Evolutionary conservation across 1,140 invertebrate genomes (phyloP), one percentile per base, ranked within the genome.

Genomic region (Capitella teleta): DNA sequence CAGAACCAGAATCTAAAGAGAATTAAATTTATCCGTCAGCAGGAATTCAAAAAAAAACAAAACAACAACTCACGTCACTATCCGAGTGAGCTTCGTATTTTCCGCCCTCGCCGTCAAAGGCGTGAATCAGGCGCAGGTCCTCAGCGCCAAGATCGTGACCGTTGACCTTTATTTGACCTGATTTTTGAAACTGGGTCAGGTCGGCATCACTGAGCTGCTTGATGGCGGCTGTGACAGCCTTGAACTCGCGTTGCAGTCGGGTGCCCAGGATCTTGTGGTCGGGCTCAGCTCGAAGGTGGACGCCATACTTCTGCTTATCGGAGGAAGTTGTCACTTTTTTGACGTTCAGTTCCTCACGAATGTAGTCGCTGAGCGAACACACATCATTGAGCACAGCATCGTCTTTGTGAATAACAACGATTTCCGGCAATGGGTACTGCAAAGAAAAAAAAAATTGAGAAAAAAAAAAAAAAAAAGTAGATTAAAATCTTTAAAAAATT

Each of bases 321-420:
- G 80, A 83, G 12, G 90, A 93, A 0, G 90, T 76, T 0, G 83
- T 87, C n/a, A 99, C 67, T 57, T 80, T 81, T 47, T 82, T 82
- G 0, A 99, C 83, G 73, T 99, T 99, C 53, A 98, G 77, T 76
- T 98, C 96, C 64, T 91, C 86, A 1, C 88, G 63, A 56, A 98
- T 85, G 64, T 96, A 99, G 24, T 77, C 77, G 63, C 94, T 76
- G 21, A 98, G 73, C 6, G 80, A 81, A 32, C 80, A 68, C 0
- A 98, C 77, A 61, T 95, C 87, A n/a, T 84, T 71, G 28, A 97
- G 73, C 56, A 84, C 82, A 24, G 81, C 67, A 30, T 74, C 61
- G 61, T 95, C 85, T 57, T 88, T 83, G 65, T 96, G 85, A 55
- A 99, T 90, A 5, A 98, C 83, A 24, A 98, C 83, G 45, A 98